These are phyloP conservation scores for Rhyacophila evoluta DNA, from an alignment of 2,888 invertebrate species.

Conservation along the genomic window DNA sequence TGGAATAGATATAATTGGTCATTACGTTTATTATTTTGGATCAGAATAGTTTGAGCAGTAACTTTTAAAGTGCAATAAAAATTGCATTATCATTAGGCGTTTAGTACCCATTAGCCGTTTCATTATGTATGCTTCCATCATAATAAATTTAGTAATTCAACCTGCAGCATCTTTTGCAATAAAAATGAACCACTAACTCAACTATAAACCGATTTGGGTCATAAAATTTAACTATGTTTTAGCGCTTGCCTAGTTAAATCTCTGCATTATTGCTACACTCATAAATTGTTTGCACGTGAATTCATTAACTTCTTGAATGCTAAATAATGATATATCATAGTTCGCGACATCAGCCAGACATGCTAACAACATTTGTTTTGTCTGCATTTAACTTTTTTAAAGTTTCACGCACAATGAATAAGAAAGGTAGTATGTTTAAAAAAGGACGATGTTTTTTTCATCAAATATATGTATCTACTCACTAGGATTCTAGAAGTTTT, in stretches of 20 bases:
- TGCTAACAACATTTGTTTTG: no score
- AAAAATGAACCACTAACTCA: background rate
- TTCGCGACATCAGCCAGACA: no score
- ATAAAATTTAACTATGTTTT: slow-evolving; percentile 27
- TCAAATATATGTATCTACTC: no score
- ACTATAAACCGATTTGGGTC: slow-evolving; percentile 23
- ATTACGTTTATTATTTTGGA: no score
- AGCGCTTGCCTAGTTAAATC: background rate
- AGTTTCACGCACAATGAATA: no score
- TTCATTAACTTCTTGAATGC: background rate
- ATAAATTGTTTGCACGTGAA: background rate
- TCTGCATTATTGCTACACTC: background rate
- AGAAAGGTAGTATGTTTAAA: no score
- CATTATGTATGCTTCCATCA: background rate
- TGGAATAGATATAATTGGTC: no score
- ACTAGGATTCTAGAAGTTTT: no score
- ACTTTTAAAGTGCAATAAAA: background rate
- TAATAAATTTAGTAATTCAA: background rate
- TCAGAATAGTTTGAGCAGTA: no score
- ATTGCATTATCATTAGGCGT: background rate
- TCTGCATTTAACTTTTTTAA: no score
- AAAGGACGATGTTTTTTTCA: no score
- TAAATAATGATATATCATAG: no score
- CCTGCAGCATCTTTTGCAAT: background rate
- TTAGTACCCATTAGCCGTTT: background rate